Percentiles rank a stretch among this genome's conserved stretches.
Conservation (phyloP, 2,888 invertebrate species). For the Idaea biselata region DNA sequence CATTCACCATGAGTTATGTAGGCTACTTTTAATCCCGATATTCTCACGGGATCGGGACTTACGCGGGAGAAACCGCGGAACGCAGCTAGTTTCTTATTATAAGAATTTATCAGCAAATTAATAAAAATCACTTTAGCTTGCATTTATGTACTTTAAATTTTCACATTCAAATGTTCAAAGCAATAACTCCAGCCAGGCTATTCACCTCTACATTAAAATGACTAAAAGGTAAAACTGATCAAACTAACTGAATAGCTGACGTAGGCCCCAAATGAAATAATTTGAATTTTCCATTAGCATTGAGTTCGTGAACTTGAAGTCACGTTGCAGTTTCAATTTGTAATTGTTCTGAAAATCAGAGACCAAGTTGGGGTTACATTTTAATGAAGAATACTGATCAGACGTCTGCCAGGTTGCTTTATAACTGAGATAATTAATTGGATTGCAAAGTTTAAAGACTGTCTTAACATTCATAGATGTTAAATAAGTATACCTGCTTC, state of each 20-base stretch:
- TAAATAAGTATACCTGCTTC: not conserved
- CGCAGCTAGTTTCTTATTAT: not conserved
- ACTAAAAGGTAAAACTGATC: not conserved
- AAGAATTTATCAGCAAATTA: too few species aligned
- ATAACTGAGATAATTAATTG: not conserved
- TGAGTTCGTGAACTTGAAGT: constrained; percentile 8
- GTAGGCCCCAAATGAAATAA: not conserved
- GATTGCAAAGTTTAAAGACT: not conserved
- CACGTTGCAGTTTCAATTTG: constrained; percentile 11
- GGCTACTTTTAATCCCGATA: not conserved
- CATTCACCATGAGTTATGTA: not conserved
- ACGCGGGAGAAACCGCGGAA: not conserved
- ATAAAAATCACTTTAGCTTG: too few species aligned
- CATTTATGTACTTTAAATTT: too few species aligned
- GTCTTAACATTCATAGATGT: not conserved
- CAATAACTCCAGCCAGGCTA: not conserved
- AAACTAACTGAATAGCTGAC: not conserved
- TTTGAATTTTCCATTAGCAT: constrained; percentile 3
- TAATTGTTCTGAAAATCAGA: constrained; percentile 12
- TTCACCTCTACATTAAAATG: constrained; percentile 3
- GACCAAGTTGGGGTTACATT: not conserved
- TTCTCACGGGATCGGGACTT: not conserved
- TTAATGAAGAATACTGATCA: constrained; percentile 1
- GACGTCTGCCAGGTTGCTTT: not conserved
- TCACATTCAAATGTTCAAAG: too few species aligned